Percentiles rank a stretch among this genome's conserved stretches.
phyloP scores from a whole-genome alignment of 1,140 invertebrate species.

The Eriocheir sinensis region DNA sequence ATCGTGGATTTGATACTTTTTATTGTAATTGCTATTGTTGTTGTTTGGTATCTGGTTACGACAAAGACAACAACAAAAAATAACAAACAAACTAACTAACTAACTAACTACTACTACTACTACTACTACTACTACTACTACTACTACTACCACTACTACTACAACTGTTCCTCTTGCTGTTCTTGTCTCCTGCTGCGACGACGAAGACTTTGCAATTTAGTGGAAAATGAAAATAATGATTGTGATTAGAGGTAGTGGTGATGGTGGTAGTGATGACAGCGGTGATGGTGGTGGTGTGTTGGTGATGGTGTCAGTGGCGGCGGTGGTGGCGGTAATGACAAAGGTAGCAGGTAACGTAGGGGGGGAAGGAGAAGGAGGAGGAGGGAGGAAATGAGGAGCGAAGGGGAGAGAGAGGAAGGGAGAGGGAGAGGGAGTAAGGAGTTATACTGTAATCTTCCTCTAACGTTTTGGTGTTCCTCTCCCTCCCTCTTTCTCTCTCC shows the following conservation, averaged over 20 bases:
- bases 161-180: neutral
- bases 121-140: conserved; percentile 25
- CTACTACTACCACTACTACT: conserved; percentile 24
- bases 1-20: no score
- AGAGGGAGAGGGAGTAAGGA: neutral
- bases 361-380: neutral
- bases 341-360: neutral
- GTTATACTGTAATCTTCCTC: neutral
- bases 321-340: neutral
- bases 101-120: conserved; percentile 25
- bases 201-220: no score
- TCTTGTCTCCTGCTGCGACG: no score
- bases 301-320: neutral
- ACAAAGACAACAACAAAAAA: neutral
- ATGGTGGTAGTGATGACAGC: neutral
- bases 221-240: no score
- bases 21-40: no score
- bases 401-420: no score
- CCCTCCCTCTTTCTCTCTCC: neutral
- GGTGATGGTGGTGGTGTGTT: neutral
- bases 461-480: neutral
- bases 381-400: neutral
- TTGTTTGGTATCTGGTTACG: no score
- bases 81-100: no score
- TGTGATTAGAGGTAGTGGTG: neutral